A percentile compares a stretch with the other conserved stretches of the same genome.
phyloP scores from a whole-genome alignment of 2,888 invertebrate species.

The Beris chalybata region DNA sequence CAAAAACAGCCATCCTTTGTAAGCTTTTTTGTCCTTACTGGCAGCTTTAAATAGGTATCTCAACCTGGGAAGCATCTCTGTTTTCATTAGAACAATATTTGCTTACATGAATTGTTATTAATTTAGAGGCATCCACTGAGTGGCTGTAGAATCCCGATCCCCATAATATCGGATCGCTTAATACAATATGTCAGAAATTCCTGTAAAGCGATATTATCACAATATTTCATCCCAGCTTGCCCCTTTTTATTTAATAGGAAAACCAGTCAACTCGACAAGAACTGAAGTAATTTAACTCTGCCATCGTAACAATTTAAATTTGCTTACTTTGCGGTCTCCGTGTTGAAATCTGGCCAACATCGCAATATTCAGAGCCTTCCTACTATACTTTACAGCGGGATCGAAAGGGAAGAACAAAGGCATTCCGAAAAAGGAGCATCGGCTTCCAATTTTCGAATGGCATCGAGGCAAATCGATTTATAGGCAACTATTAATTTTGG shows the following conservation, averaged over 20 bases:
- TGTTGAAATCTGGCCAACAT: constrained; percentile 13
- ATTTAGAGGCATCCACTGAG: too few relatives aligned
- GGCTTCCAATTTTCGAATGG: constrained; percentile 25
- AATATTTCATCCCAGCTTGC: neutral
- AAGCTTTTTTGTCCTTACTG: too few relatives aligned
- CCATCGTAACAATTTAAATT: constrained; percentile 23
- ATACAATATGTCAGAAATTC: neutral
- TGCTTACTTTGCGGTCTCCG: constrained; percentile 27
- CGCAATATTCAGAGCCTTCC: too few relatives aligned
- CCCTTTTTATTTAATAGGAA: constrained; percentile 5
- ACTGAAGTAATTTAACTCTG: constrained; percentile 21
- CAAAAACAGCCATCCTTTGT: too few relatives aligned
- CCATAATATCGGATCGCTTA: too few relatives aligned
- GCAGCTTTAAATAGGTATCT: too few relatives aligned
- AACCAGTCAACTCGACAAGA: constrained; percentile 1
- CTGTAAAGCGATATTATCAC: neutral
- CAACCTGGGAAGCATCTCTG: too few relatives aligned
- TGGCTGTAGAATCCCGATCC: too few relatives aligned
- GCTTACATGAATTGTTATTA: too few relatives aligned
- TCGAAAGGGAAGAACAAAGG: constrained; percentile 9
- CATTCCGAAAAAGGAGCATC: constrained; percentile 16
- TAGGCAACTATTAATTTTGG: constrained; percentile 32
- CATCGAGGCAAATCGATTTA: constrained; percentile 31
- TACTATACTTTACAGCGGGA: too few relatives aligned
- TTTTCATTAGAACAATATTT: too few relatives aligned